Evolutionary conservation across 2,113 vertebrate species (phyloP).

Genomic region (Spermophilus dauricus): DNA sequence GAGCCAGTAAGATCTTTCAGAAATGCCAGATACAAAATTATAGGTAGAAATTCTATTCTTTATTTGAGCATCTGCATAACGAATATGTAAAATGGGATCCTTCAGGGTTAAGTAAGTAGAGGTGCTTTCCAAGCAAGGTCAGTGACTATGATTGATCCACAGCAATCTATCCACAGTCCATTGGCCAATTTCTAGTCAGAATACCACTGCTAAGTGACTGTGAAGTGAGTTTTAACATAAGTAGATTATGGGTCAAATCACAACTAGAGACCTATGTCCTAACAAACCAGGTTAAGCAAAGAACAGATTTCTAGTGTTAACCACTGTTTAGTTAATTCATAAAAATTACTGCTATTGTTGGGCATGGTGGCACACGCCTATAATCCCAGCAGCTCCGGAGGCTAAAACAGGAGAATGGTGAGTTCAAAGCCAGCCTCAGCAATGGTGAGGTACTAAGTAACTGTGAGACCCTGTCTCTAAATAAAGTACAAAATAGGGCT

Average conservation of each 20-base stretch:
- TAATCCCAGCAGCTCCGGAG: too few species aligned
- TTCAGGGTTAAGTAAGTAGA: neutral
- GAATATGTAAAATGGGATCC: neutral
- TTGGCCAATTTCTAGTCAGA: neutral
- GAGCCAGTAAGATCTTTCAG: neutral
- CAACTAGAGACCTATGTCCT: neutral
- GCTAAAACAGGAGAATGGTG: too few species aligned
- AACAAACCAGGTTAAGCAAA: constrained; percentile 61
- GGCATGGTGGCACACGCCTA: too few species aligned
- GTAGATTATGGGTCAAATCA: constrained; percentile 45
- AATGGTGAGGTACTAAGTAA: too few species aligned
- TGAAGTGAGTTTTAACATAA: neutral
- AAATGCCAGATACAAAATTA: neutral
- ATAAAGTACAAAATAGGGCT: too few species aligned
- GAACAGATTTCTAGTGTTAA: constrained; percentile 62
- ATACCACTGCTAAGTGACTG: neutral
- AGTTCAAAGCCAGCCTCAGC: too few species aligned
- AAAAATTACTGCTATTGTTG: constrained; percentile 55
- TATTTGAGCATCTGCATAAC: neutral
- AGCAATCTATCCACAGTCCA: neutral
- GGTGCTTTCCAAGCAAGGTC: neutral
- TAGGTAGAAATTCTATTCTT: neutral
- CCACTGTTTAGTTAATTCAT: constrained; percentile 57
- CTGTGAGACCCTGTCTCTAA: too few species aligned
- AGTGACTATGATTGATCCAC: neutral